phyloP scores from a whole-genome alignment of 2,113 vertebrate species.

The cattle (Bos taurus) region DNA sequence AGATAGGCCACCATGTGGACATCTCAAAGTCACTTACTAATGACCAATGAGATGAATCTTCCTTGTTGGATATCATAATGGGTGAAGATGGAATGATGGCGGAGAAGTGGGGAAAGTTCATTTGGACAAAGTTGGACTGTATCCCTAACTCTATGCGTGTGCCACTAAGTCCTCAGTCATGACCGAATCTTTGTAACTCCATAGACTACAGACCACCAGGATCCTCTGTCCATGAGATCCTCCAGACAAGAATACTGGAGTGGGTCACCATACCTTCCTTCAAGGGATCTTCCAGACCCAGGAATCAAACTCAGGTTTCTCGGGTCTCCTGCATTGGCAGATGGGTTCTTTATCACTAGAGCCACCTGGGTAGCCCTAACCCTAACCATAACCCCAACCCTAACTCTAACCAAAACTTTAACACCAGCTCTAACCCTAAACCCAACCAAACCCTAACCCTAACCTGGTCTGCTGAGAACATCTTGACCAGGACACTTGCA shows the following conservation, averaged over 20 bases:
- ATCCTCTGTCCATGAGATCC: neutral
- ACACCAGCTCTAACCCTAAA: neutral
- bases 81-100: rapidly evolving
- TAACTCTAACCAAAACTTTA: neutral
- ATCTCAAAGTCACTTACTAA: neutral
- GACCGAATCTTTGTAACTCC: neutral
- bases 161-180: neutral
- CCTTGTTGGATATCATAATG: neutral
- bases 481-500: neutral
- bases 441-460: neutral
- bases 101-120: too few relatives aligned
- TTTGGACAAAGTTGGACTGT: neutral
- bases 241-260: neutral
- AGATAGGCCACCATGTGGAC: neutral
- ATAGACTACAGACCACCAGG: neutral
- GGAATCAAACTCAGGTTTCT: neutral
- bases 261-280: neutral
- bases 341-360: neutral
- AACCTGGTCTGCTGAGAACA: neutral
- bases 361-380: neutral
- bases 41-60: neutral
- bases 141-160: neutral
- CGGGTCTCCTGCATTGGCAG: neutral
- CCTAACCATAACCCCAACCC: neutral
- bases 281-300: neutral